These are phyloP conservation scores for Orchesellides sinensis DNA, from an alignment of 2,888 invertebrate genomes.

Conservation along the genomic window DNA sequence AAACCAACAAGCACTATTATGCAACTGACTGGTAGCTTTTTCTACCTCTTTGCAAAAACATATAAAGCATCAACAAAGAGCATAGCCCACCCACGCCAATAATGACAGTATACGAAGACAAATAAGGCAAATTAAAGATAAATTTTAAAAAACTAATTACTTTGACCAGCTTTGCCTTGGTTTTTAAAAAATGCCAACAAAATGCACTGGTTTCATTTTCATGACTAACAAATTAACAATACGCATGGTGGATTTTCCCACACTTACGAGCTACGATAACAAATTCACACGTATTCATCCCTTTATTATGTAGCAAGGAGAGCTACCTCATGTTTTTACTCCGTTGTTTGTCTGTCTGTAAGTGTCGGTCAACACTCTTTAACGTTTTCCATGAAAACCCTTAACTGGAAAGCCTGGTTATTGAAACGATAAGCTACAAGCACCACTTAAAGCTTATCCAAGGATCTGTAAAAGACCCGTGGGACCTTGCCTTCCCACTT, in stretches of 20 bases:
- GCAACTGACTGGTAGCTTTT: background rate
- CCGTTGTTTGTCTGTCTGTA: background rate
- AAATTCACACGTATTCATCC: slow-evolving; percentile 38
- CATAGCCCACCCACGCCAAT: background rate
- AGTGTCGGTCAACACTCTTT: no score
- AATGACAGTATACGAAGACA: no score
- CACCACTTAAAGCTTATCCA: no score
- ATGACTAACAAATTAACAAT: slow-evolving; percentile 12
- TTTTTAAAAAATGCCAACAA: background rate
- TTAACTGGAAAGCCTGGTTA: no score
- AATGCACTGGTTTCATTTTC: background rate
- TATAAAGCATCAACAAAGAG: background rate
- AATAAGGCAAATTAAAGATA: no score
- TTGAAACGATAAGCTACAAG: no score
- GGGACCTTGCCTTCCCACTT: no score
- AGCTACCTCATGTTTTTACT: background rate
- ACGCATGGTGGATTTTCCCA: slow-evolving; percentile 61
- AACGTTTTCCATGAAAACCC: no score
- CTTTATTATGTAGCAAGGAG: background rate
- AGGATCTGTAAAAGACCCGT: no score
- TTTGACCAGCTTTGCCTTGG: background rate
- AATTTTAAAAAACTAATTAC: no score
- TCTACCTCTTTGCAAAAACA: background rate
- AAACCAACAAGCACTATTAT: no score
- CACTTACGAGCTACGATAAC: slow-evolving; percentile 56